phyloP scores from a whole-genome alignment of 2,888 invertebrate genomes.

The Hofmannophila pseudospretella region DNA sequence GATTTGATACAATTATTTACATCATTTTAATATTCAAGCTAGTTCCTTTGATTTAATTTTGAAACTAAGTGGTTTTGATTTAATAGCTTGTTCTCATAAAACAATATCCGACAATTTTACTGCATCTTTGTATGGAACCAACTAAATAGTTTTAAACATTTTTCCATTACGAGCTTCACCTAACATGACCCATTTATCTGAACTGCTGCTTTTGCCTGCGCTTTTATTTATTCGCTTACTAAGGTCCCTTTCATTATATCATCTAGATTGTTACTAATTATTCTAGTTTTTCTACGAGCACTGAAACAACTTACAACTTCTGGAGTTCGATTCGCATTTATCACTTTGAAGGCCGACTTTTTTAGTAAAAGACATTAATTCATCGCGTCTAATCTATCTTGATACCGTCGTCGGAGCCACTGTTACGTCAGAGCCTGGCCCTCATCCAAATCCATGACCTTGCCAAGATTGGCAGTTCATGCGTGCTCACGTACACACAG shows the following conservation, averaged over 20 bases:
- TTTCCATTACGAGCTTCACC: slow-evolving; percentile 23
- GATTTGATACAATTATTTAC: no score
- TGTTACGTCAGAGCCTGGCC: slow-evolving; percentile 44
- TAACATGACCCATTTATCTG: slow-evolving; percentile 25
- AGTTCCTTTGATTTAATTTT: no score
- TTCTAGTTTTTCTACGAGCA: background rate
- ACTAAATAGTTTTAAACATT: slow-evolving; percentile 25
- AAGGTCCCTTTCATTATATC: background rate
- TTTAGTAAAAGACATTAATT: slow-evolving; percentile 28
- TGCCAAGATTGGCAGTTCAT: slow-evolving; percentile 46
- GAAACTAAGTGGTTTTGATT: no score
- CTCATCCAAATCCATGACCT: slow-evolving; percentile 55
- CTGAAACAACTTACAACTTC: slow-evolving; percentile 3
- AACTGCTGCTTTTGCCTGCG: slow-evolving; percentile 2
- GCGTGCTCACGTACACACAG: slow-evolving; percentile 43
- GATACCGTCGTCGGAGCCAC: slow-evolving; percentile 33
- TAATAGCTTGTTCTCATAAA: no score
- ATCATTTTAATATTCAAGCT: no score
- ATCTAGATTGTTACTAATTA: no score
- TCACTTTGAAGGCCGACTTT: slow-evolving; percentile 32
- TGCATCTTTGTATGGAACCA: slow-evolving; percentile 3
- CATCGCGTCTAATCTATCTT: slow-evolving; percentile 31
- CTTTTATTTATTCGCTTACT: background rate
- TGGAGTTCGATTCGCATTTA: slow-evolving; percentile 9
- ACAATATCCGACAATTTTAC: background rate